Conservation (phyloP, 1,140 invertebrate species). For the Plodia interpunctella region DNA sequence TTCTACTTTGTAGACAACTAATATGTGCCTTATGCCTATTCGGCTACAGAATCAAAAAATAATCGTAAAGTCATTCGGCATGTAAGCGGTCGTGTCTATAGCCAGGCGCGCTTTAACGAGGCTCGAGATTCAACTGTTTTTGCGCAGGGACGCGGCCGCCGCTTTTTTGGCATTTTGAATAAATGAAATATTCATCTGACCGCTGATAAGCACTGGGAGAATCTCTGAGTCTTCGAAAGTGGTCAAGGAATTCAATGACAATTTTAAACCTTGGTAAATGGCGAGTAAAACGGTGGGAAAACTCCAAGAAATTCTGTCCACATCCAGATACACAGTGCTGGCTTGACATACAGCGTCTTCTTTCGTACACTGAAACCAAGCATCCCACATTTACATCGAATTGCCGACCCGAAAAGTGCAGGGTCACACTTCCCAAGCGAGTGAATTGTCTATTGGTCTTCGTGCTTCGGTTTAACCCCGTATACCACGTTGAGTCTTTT, state of each 20-base stretch:
- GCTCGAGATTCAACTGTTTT: neutral
- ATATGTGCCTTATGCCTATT: neutral
- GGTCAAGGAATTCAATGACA: neutral
- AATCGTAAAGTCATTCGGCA: neutral
- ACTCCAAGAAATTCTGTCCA: no score
- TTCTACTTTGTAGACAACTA: neutral
- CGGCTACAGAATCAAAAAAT: neutral
- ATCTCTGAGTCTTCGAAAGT: neutral
- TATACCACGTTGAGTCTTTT: no score
- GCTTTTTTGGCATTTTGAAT: conserved; percentile 13
- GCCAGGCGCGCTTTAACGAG: neutral
- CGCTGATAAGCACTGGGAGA: neutral
- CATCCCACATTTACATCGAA: no score
- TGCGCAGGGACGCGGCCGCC: neutral
- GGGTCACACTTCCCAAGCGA: no score
- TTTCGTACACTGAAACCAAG: no score
- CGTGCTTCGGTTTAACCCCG: no score
- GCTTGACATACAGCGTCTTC: no score
- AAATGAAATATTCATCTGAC: conserved; percentile 13
- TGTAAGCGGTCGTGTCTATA: neutral
- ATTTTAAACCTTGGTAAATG: neutral
- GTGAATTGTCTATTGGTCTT: no score
- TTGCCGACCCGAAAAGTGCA: no score
- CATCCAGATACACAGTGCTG: no score
- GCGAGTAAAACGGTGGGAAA: neutral